These are phyloP conservation scores for Scylla paramamosain DNA, from an alignment of 1,140 invertebrate species.

Conservation along the genomic window DNA sequence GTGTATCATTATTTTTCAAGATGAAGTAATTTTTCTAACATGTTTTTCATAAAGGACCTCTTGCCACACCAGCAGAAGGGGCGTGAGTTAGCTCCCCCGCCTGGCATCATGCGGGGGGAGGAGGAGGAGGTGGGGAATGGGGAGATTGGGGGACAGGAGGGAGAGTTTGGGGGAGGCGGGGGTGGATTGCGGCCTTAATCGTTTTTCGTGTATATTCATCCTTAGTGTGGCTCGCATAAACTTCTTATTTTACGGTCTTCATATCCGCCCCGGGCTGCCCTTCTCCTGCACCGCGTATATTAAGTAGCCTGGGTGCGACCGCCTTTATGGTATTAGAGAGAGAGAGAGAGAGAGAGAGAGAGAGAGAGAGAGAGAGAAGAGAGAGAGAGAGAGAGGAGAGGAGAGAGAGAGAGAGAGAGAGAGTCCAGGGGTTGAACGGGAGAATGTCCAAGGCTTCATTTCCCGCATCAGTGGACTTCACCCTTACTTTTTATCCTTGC, in stretches of 20 bases:
- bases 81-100: not conserved
- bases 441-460: not conserved
- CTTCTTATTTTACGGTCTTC: conserved; percentile 2
- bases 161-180: not conserved
- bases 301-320: not conserved
- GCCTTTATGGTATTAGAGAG: not conserved
- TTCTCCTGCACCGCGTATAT: not conserved
- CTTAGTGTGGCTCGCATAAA: conserved; percentile 6
- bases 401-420: not conserved
- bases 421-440: not conserved
- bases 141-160: not conserved
- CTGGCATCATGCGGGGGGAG: not conserved
- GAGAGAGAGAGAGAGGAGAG: conserved; percentile 28
- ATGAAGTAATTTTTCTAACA: conserved; percentile 7
- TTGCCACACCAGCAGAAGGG: not conserved
- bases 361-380: conserved; percentile 41
- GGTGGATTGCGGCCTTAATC: not conserved
- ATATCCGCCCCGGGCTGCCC: not conserved
- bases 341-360: conserved; percentile 16
- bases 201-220: conserved; percentile 3
- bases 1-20: conserved; percentile 24
- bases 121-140: not conserved
- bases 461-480: not conserved
- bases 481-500: not conserved
- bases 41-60: conserved; percentile 10